These are phyloP conservation scores for Orbicella faveolata DNA, from an alignment of 64 coral and sea anemone genomes.

Conservation along the genomic window DNA sequence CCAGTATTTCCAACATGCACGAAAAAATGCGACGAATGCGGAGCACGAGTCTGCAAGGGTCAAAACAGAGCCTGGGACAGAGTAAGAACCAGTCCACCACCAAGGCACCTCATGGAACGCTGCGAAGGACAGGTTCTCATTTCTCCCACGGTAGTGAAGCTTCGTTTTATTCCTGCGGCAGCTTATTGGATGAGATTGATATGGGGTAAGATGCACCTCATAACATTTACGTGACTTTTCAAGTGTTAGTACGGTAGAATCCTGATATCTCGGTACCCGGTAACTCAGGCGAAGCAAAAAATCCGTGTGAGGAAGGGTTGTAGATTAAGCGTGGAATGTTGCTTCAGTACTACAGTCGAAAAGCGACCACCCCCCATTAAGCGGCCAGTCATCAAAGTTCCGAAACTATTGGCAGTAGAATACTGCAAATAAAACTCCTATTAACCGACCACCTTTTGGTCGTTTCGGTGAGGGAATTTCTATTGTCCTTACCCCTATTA, in stretches of 20 bases:
- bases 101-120: background rate
- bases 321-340: no score
- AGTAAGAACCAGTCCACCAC: constrained; percentile 29
- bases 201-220: constrained; percentile 17
- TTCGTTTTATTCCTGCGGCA: constrained; percentile 98
- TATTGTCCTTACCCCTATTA: no score
- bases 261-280: no score
- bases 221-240: background rate
- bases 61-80: constrained; percentile 55
- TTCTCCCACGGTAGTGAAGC: constrained; percentile 77
- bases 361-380: no score
- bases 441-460: no score
- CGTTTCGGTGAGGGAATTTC: no score
- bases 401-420: no score
- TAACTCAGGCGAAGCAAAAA: no score
- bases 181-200: constrained; percentile 82
- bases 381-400: no score
- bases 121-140: constrained; percentile 49
- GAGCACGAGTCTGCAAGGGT: constrained; percentile 55
- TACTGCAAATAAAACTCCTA: no score
- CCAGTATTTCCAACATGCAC: constrained; percentile 66
- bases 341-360: no score
- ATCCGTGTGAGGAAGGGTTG: no score
- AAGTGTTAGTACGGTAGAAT: background rate
- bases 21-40: constrained; percentile 63